Base-by-base conservation (phyloP, 2,797 vertebrate species). In the Sebastes diaconus region DNA sequence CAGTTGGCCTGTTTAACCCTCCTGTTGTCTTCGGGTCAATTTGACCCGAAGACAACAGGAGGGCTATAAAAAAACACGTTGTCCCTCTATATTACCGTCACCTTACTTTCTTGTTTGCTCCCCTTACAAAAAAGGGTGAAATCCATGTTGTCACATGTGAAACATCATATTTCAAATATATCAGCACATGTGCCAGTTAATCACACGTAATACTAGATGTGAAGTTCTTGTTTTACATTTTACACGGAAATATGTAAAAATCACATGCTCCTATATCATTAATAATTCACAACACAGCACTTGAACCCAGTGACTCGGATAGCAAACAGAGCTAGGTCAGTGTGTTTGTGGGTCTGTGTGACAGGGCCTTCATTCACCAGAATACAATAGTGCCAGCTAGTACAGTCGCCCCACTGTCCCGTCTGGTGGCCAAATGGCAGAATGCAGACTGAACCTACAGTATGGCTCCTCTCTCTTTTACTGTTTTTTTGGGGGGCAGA, bases 321-420 rank as follows among this genome's bases (percentile, higher is more conserved):
- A 42, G 65, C 66, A 74, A 75, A 80, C 82, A 88, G 70, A 80
- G 79, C 73, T 13, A 29, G 82, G 83, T 87, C 84, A 84, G 75
- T 88, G 90, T 92, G 90, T 92, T 65, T 86, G 70, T 81, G 80
- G 84, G 84, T 79, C 72, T 52, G 13, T 52, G 13, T 59, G 80
- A 91, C 87, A 90, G 88, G 87, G 78, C 74, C 81, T 68, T 87
- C 88, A 90, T 95, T 95, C 93, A 93, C 25, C 58, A 79, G 54
- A 85, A 86, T 27, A 95, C 95, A 95, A 95, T 92, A 80, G 94
- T 92, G 84, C 86, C 92, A 89, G 85, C 90, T 71, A 87, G 92
- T 91, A 93, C 94, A 92, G 92, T 89, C 32, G 29, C 75, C 83
- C 87, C 61, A 83, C 92, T 94, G 93, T 94, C 91, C 80, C 42